Evolutionary conservation across 2,888 invertebrate species (phyloP).

Genomic region (Xestia ashworthii): DNA sequence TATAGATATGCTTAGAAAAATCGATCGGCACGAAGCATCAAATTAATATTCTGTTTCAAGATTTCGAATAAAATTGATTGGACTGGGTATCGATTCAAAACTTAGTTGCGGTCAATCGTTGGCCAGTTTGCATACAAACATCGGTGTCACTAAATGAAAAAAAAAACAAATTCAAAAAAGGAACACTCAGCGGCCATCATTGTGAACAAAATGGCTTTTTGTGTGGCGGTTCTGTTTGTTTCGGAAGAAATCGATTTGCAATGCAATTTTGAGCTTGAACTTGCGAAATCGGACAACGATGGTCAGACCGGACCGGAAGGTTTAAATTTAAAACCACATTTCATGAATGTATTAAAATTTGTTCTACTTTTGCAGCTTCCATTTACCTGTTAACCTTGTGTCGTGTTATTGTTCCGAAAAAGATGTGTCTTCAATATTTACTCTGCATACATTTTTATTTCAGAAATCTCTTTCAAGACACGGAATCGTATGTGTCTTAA

Average conservation of each 20-base stretch:
- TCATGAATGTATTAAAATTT: constrained; percentile 4
- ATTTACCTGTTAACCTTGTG: no score
- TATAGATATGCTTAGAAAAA: neutral
- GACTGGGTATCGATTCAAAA: neutral
- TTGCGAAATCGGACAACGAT: constrained; percentile 57
- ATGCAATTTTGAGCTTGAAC: constrained; percentile 68
- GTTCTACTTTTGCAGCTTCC: no score
- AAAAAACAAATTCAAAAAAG: constrained; percentile 12
- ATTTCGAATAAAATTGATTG: constrained; percentile 1
- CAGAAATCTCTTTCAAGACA: neutral
- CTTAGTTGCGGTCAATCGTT: constrained; percentile 14
- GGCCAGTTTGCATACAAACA: constrained; percentile 23
- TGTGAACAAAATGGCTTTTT: constrained; percentile 57
- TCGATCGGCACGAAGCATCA: neutral
- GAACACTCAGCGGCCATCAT: constrained; percentile 33
- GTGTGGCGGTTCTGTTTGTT: constrained; percentile 53
- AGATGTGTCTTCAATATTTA: no score
- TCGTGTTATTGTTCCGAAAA: no score
- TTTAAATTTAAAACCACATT: constrained; percentile 39
- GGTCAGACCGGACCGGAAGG: constrained; percentile 20
- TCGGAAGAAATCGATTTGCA: constrained; percentile 64
- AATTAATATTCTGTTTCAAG: neutral
- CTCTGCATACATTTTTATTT: neutral
- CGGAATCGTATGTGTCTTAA: neutral
- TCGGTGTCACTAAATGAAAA: neutral